Conservation (phyloP, 2,888 invertebrate species). For the Dromius quadrimaculatus region DNA sequence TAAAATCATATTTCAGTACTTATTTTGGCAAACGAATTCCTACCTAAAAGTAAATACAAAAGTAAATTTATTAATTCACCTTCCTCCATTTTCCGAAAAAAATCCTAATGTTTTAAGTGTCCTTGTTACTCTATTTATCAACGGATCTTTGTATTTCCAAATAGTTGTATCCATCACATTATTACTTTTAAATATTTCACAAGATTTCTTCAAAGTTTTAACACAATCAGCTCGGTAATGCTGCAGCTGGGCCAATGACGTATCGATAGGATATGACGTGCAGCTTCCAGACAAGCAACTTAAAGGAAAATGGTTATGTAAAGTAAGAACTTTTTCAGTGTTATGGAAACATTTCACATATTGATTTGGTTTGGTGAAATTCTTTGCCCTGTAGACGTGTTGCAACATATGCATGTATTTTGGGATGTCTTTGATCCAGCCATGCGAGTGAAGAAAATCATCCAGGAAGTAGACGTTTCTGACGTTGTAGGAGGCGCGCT, state of each 20-base stretch:
- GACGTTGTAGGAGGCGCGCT: slow-evolving; percentile 83
- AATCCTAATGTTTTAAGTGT: slow-evolving; percentile 82
- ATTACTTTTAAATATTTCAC: slow-evolving; percentile 84
- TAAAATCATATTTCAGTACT: slow-evolving; percentile 15
- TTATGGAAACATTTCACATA: slow-evolving; percentile 96
- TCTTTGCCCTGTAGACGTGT: slow-evolving; percentile 89
- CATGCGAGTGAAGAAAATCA: slow-evolving; percentile 82
- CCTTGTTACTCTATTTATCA: slow-evolving; percentile 77
- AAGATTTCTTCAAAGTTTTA: slow-evolving; percentile 84
- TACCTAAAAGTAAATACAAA: slow-evolving; percentile 6
- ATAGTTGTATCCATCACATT: slow-evolving; percentile 87
- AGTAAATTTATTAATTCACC: slow-evolving; percentile 24
- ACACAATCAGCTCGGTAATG: slow-evolving; percentile 96
- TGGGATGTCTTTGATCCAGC: slow-evolving; percentile 82
- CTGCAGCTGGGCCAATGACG: slow-evolving; percentile 87
- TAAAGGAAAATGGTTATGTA: slow-evolving; percentile 94
- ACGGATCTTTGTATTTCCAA: slow-evolving; percentile 86
- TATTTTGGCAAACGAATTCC: slow-evolving; percentile 23
- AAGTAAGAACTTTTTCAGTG: slow-evolving; percentile 86
- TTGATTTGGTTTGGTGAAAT: slow-evolving; percentile 93
- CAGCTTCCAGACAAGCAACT: slow-evolving; percentile 87
- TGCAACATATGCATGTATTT: slow-evolving; percentile 93
- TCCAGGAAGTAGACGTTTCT: slow-evolving; percentile 94
- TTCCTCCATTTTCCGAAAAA: slow-evolving; percentile 66
- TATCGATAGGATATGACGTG: slow-evolving; percentile 86